These are phyloP conservation scores for Leucoptera coffeella DNA, from an alignment of 2,888 invertebrate species.

Conservation along the genomic window DNA sequence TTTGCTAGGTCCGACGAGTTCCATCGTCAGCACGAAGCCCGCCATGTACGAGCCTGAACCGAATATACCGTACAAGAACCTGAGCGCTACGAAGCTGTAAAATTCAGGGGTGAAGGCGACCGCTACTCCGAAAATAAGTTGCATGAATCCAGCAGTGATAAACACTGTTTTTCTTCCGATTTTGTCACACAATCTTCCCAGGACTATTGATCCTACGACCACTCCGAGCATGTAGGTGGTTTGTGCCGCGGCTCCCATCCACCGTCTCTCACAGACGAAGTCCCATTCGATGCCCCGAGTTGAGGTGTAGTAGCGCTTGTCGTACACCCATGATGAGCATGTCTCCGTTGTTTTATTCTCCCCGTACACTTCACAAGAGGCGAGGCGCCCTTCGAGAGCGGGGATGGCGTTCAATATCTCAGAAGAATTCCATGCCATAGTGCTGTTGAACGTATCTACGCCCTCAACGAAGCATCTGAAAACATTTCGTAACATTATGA, in stretches of 20 bases:
- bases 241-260: slow-evolving; percentile 79
- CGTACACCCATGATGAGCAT: slow-evolving; percentile 62
- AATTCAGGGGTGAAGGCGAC: slow-evolving; percentile 74
- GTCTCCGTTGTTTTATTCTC: slow-evolving; percentile 22
- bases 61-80: slow-evolving; percentile 74
- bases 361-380: slow-evolving; percentile 56
- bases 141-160: slow-evolving; percentile 68
- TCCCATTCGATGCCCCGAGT: slow-evolving; percentile 79
- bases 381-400: slow-evolving; percentile 49
- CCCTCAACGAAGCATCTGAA: slow-evolving; percentile 55
- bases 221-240: slow-evolving; percentile 80
- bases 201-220: slow-evolving; percentile 68
- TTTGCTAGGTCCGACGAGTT: slow-evolving; percentile 73
- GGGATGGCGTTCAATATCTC: slow-evolving; percentile 53
- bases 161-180: slow-evolving; percentile 75
- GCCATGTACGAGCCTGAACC: slow-evolving; percentile 72
- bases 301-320: slow-evolving; percentile 64
- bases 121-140: slow-evolving; percentile 62
- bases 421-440: slow-evolving; percentile 49
- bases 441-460: slow-evolving; percentile 45
- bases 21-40: slow-evolving; percentile 71
- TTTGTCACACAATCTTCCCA: slow-evolving; percentile 75
- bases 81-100: slow-evolving; percentile 58
- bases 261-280: slow-evolving; percentile 71
- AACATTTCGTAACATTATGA: no score